Evolutionary conservation across 2,797 vertebrate genomes (phyloP).

Genomic region (Bovichtus diacanthus): DNA sequence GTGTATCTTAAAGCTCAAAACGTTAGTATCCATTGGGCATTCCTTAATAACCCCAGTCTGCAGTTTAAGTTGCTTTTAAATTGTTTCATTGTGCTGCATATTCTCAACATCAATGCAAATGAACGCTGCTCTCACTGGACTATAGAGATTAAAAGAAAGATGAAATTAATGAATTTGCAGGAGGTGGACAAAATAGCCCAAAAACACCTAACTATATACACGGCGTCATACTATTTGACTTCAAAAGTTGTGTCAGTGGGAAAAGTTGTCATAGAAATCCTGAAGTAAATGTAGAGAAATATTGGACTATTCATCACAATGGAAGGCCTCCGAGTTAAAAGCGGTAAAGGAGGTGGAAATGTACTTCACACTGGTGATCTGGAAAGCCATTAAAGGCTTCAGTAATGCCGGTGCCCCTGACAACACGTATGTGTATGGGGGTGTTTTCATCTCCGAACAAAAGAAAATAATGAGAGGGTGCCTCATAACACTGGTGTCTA

Average conservation of each 20-base stretch:
- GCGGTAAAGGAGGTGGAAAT: constrained; percentile 2
- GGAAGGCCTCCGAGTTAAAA: constrained; percentile 19
- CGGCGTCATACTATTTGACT: neutral
- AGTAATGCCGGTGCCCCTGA: neutral
- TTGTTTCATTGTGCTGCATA: no score
- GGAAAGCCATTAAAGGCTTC: neutral
- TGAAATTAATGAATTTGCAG: no score
- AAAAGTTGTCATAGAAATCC: constrained; percentile 13
- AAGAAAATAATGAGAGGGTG: constrained; percentile 24
- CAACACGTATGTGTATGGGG: neutral
- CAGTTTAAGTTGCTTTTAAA: no score
- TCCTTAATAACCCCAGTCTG: no score
- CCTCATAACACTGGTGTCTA: neutral
- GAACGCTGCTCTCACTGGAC: no score
- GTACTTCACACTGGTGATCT: constrained; percentile 1
- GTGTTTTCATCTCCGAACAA: constrained; percentile 16
- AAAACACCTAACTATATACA: neutral
- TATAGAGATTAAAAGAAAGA: no score
- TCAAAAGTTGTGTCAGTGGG: neutral
- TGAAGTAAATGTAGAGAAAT: constrained; percentile 7
- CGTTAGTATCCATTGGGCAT: no score
- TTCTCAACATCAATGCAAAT: no score
- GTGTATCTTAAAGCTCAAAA: no score
- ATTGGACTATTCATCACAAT: neutral
- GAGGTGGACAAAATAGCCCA: constrained; percentile 16